A percentile compares a stretch with the other conserved stretches of the same genome.
phyloP scores from a whole-genome alignment of 2,797 vertebrate genomes.

The Platalea minor region DNA sequence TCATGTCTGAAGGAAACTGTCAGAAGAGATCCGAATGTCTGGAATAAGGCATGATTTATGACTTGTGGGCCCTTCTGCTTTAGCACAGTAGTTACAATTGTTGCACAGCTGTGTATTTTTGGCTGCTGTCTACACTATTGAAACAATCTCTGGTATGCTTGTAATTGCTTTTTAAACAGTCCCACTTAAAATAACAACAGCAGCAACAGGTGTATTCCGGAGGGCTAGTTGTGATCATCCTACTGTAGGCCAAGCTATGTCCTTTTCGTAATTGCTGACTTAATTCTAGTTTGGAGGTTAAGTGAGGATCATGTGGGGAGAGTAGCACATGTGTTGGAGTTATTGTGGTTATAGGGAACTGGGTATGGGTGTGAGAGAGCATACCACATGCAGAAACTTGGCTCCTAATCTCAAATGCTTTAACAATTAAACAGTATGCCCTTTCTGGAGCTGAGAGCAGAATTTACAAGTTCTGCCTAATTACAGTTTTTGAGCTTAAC shows the following conservation, averaged over 20 bases:
- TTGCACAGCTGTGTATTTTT: neutral
- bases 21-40: neutral
- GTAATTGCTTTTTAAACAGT: neutral
- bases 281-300: neutral
- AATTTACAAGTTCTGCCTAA: neutral
- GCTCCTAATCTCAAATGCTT: neutral
- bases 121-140: neutral
- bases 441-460: neutral
- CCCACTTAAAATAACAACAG: neutral
- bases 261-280: neutral
- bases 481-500: neutral
- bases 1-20: neutral
- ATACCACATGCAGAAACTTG: neutral
- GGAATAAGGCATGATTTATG: neutral
- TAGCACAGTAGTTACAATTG: neutral
- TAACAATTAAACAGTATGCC: neutral
- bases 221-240: neutral
- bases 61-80: neutral
- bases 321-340: rapidly evolving
- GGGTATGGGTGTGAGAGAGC: neutral
- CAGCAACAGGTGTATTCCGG: neutral
- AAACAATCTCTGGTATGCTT: neutral
- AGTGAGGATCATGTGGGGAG: neutral
- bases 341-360: neutral
- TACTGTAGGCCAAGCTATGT: neutral